phyloP scores from a whole-genome alignment of 2,888 invertebrate species.

The Eupithecia insigniata region DNA sequence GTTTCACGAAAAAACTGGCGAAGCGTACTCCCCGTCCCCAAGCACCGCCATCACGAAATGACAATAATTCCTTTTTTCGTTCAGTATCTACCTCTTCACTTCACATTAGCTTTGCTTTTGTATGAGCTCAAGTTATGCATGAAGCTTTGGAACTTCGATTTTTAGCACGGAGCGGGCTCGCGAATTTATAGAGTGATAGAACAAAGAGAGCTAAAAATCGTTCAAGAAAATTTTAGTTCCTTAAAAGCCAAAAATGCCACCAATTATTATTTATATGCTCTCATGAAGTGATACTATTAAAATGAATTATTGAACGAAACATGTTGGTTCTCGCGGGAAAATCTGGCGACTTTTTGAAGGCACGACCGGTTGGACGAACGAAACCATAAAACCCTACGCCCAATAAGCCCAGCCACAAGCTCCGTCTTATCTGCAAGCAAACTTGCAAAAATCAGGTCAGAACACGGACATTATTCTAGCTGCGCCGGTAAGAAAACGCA shows the following conservation, averaged over 20 bases:
- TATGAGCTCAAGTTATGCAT: too few relatives aligned
- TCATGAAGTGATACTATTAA: too few relatives aligned
- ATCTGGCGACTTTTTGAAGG: neutral
- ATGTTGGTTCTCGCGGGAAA: neutral
- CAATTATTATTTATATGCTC: too few relatives aligned
- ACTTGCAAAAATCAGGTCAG: too few relatives aligned
- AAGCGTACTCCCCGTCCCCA: constrained; percentile 62
- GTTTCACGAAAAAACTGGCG: constrained; percentile 68
- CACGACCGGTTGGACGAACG: neutral
- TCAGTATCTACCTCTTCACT: too few relatives aligned
- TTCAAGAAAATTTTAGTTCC: neutral
- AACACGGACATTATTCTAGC: too few relatives aligned
- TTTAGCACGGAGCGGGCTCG: neutral
- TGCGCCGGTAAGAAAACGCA: too few relatives aligned
- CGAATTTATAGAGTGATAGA: neutral
- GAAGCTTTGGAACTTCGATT: neutral
- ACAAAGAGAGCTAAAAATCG: neutral
- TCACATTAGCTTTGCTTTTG: too few relatives aligned
- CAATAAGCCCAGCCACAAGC: too few relatives aligned
- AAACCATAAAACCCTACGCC: neutral
- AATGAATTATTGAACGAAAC: neutral
- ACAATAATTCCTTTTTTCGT: constrained; percentile 49
- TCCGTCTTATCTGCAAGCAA: too few relatives aligned
- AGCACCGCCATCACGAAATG: constrained; percentile 80
- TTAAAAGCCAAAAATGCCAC: too few relatives aligned